phyloP scores from a whole-genome alignment of 2,888 invertebrate species.

The Hirtodrosophila duncani region DNA sequence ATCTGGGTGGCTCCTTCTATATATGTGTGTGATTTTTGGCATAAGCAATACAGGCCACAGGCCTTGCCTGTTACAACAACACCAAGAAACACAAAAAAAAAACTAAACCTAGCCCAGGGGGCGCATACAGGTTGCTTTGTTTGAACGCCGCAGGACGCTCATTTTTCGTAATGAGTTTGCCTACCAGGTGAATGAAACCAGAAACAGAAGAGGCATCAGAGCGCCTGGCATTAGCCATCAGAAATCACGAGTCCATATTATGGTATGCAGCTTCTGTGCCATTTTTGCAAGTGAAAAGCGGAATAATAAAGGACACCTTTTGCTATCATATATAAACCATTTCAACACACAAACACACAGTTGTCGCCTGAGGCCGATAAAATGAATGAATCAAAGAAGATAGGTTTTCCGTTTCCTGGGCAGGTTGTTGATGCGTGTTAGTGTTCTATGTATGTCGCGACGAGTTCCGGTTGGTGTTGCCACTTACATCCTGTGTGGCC shows the following conservation, averaged over 20 bases:
- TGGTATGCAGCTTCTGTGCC: background rate
- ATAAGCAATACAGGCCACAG: slow-evolving; percentile 43
- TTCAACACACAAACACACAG: slow-evolving; percentile 22
- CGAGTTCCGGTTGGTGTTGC: too few relatives aligned
- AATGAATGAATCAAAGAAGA: too few relatives aligned
- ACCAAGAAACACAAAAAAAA: slow-evolving; percentile 7
- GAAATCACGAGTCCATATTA: slow-evolving; percentile 3
- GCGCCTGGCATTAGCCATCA: slow-evolving; percentile 9
- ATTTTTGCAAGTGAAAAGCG: background rate
- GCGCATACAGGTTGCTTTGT: slow-evolving; percentile 56
- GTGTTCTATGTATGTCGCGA: too few relatives aligned
- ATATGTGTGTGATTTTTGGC: slow-evolving; percentile 56
- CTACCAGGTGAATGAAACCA: slow-evolving; percentile 45
- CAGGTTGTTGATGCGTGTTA: too few relatives aligned
- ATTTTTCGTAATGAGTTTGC: slow-evolving; percentile 72
- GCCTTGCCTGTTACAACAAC: slow-evolving; percentile 25
- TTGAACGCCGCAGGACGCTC: slow-evolving; percentile 70
- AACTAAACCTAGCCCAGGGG: slow-evolving; percentile 13
- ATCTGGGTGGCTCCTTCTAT: slow-evolving; percentile 47
- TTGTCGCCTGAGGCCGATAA: too few relatives aligned
- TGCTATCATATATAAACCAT: slow-evolving; percentile 45
- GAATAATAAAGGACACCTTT: slow-evolving; percentile 51
- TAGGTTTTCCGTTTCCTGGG: too few relatives aligned
- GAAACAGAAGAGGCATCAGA: slow-evolving; percentile 27
- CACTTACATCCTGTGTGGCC: too few relatives aligned